Evolutionary conservation across 2,113 vertebrate genomes (phyloP).

Genomic region (Indri indri): DNA sequence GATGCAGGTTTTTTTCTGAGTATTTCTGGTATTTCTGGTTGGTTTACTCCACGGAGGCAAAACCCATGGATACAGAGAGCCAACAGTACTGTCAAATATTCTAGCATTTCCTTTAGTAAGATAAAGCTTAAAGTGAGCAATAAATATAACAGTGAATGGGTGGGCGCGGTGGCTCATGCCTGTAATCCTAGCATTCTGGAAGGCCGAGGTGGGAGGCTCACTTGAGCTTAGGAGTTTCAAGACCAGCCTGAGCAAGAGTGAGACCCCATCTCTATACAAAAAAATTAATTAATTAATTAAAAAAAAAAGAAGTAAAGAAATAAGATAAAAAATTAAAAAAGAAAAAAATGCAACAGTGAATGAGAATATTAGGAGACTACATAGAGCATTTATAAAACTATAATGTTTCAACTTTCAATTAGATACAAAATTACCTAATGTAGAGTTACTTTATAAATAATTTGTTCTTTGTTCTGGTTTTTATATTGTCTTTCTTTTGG

Average conservation of each 20-base stretch:
- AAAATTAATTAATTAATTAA: too few relatives aligned
- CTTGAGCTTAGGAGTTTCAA: too few relatives aligned
- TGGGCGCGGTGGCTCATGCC: too few relatives aligned
- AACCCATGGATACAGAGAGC: not conserved
- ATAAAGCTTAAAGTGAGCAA: not conserved
- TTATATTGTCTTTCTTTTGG: not conserved
- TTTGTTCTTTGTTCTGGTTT: not conserved
- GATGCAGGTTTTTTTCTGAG: not conserved
- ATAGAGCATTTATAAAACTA: not conserved
- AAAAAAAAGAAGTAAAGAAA: too few relatives aligned
- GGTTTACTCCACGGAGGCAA: not conserved
- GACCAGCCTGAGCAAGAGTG: too few relatives aligned
- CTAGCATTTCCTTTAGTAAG: not conserved
- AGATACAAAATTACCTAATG: not conserved
- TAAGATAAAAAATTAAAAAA: too few relatives aligned
- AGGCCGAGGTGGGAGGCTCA: too few relatives aligned
- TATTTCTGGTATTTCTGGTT: not conserved
- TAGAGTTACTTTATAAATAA: constrained; percentile 11
- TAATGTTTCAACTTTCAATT: not conserved
- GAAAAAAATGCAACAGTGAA: not conserved
- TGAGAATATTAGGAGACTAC: not conserved
- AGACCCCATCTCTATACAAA: too few relatives aligned
- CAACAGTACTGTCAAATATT: not conserved
- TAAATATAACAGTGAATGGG: not conserved
- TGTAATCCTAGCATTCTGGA: too few relatives aligned